Evolutionary conservation across 2,113 vertebrate species (phyloP).

Genomic region (Phalacrocorax carbo): DNA sequence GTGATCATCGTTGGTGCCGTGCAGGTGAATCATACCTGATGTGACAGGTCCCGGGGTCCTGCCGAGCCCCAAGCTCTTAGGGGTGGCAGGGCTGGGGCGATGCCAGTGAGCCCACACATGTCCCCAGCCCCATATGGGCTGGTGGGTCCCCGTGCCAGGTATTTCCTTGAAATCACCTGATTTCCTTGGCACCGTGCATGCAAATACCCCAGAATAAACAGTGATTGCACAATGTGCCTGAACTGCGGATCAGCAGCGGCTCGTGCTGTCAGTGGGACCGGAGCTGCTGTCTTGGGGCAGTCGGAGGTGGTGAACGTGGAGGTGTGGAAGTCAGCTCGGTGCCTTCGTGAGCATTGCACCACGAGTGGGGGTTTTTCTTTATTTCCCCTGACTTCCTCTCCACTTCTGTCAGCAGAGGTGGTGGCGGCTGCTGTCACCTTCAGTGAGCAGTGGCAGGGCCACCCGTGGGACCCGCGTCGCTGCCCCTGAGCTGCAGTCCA

Average conservation of each 20-base stretch:
- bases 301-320: background rate
- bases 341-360: background rate
- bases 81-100: background rate
- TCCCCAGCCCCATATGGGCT: background rate
- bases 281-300: fast-evolving
- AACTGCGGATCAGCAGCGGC: background rate
- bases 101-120: background rate
- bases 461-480: background rate
- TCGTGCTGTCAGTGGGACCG: fast-evolving
- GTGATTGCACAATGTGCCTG: fast-evolving
- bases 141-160: background rate
- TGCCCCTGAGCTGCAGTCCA: background rate
- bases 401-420: background rate
- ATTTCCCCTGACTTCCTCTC: background rate
- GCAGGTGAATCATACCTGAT: background rate
- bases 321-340: background rate
- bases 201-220: background rate
- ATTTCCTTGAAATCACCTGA: constrained; percentile 45
- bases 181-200: background rate
- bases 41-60: background rate
- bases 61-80: background rate
- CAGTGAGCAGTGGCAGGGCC: background rate
- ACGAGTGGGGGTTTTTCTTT: fast-evolving
- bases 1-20: fast-evolving
- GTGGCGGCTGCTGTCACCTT: background rate